Conservation (phyloP, 2,888 invertebrate genomes). For the Agonopterix arenella region DNA sequence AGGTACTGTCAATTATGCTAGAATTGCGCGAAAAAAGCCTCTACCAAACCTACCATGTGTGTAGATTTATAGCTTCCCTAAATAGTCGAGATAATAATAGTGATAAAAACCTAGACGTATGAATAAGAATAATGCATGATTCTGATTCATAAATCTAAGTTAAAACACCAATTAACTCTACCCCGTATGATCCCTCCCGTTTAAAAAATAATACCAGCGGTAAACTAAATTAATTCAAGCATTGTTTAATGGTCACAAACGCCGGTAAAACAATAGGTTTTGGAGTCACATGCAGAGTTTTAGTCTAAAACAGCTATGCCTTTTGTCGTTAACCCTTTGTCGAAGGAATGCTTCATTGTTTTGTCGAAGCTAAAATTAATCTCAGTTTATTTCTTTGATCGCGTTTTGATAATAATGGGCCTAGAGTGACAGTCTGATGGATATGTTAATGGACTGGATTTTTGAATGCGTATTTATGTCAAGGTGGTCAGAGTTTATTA, state of each 20-base stretch:
- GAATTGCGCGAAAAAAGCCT: no score
- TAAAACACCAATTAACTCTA: no score
- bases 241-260: conserved; percentile 60
- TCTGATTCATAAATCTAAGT: no score
- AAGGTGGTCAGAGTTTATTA: neutral
- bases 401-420: conserved; percentile 53
- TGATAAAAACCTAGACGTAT: no score
- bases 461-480: conserved; percentile 15
- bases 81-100: no score
- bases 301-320: conserved; percentile 53
- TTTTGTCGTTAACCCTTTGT: conserved; percentile 61
- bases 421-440: conserved; percentile 46
- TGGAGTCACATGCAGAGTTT: conserved; percentile 73
- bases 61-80: no score
- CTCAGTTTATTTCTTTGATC: conserved; percentile 71
- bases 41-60: no score
- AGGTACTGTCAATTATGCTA: no score
- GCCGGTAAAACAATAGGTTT: conserved; percentile 56
- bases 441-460: conserved; percentile 50
- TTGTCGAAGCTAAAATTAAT: conserved; percentile 67
- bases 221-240: conserved; percentile 51
- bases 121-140: no score
- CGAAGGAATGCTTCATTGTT: conserved; percentile 52
- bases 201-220: conserved; percentile 15
- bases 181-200: neutral